A percentile compares a stretch with the other conserved stretches of the same genome.
phyloP scores from a whole-genome alignment of 2,888 invertebrate genomes.

The Plutella xylostella region DNA sequence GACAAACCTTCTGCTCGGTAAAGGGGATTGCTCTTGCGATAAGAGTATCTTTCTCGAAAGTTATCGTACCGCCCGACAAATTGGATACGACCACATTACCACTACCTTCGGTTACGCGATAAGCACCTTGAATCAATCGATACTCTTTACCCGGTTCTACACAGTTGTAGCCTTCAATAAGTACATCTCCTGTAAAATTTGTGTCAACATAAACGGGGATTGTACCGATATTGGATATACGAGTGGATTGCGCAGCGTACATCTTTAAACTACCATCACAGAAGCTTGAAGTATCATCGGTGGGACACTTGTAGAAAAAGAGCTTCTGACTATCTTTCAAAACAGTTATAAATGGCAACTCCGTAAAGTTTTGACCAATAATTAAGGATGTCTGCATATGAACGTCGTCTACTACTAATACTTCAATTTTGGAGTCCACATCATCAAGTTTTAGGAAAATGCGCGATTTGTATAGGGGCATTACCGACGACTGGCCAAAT shows the following conservation, averaged over 20 bases:
- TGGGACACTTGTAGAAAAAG: constrained; percentile 16
- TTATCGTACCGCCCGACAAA: neutral
- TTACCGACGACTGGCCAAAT: constrained; percentile 15
- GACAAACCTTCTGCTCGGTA: constrained; percentile 3
- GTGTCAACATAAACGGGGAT: neutral
- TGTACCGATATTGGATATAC: neutral
- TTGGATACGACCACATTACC: constrained; percentile 12
- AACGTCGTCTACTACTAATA: constrained; percentile 2
- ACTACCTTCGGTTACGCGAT: constrained; percentile 10
- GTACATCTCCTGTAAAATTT: constrained; percentile 14
- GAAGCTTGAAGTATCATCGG: constrained; percentile 5
- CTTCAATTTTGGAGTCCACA: constrained; percentile 1
- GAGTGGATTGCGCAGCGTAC: constrained; percentile 1
- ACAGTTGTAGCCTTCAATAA: constrained; percentile 13
- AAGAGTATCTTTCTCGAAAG: constrained; percentile 7
- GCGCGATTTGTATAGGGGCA: constrained; percentile 12
- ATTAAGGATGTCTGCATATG: neutral
- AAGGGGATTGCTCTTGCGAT: constrained; percentile 10
- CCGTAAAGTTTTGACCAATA: constrained; percentile 8
- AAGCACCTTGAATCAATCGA: constrained; percentile 13
- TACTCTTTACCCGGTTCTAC: constrained; percentile 14
- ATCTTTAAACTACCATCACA: constrained; percentile 2
- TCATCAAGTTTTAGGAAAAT: constrained; percentile 10
- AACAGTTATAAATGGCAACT: constrained; percentile 2
- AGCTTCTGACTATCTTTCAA: constrained; percentile 6